Evolutionary conservation across 2,113 vertebrate genomes (phyloP).

Genomic region (Perognathus longimembris): DNA sequence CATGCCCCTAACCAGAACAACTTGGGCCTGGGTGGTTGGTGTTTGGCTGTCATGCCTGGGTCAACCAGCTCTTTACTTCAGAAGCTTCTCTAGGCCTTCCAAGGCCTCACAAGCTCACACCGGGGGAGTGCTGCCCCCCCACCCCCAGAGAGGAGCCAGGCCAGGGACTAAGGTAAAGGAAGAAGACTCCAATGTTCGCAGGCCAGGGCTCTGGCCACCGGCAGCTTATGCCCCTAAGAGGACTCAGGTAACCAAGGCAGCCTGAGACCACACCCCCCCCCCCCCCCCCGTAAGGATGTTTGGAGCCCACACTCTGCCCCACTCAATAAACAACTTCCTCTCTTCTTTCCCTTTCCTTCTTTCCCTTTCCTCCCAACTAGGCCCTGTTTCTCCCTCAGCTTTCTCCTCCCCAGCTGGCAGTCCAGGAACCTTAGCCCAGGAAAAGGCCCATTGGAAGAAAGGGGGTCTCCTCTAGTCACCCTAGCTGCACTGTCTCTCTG

Average conservation of each 20-base stretch:
- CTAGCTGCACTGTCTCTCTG: accelerated
- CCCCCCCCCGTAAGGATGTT: accelerated
- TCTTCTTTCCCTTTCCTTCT: background rate
- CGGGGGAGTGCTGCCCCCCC: background rate
- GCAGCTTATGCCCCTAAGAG: background rate
- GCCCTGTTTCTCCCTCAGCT: background rate
- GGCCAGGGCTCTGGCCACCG: background rate
- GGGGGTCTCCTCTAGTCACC: background rate
- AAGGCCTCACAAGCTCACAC: background rate
- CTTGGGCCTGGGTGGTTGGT: background rate
- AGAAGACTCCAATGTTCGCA: background rate
- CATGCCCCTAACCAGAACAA: background rate
- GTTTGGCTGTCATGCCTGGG: background rate
- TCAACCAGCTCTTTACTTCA: background rate
- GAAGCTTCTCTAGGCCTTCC: background rate
- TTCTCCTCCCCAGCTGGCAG: background rate
- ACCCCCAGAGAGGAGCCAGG: background rate
- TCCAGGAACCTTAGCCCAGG: background rate
- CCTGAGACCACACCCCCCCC: no score
- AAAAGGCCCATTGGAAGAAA: accelerated
- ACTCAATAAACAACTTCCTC: background rate
- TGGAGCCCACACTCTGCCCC: accelerated
- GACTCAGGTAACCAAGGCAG: background rate
- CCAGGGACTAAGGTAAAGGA: no score
- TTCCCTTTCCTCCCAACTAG: background rate